Evolutionary conservation across 2,888 invertebrate species (phyloP), one percentile per base, ranked within the genome.

Genomic region (Pachliopta kotzebuea): DNA sequence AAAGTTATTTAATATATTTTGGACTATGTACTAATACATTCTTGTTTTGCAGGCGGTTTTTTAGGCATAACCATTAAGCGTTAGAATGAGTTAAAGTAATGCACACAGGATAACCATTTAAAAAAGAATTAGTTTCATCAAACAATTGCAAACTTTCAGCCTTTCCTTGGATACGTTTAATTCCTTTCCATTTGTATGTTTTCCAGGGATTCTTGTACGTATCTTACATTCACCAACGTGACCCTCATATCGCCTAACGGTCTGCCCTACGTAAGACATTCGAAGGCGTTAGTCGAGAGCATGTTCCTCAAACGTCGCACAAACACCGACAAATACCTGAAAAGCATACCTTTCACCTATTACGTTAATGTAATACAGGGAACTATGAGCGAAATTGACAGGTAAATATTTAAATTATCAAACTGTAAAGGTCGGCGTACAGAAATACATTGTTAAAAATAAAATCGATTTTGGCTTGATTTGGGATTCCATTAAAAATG

Each of bases 211-310:
- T 74, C 84, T 0, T 80, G 84, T 0, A 79, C 89, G 1, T 87
- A 94, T 73, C 75, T 94, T 21, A 91, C 90, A 2, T 96, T 95
- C 76, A 94, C 93, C 56, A 95, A 95, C 73, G 83, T 96, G n/a
- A 95, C 94, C 0, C 72, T 96, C 18, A 87, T 96, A 42, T 95
- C 95, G 0, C 92, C 93, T 0, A 86, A 93, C 70, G 95, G 95
- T 0, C 62, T 93, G 14, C 83, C 86, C 0, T 86, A 89, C 67
- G 70, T 76, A 2, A 81, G 85, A 26, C 77, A 79, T 37, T 72
- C 78, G 0, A 85, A 82, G 49, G 55, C 72, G 0, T 70, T 80
- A 0, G 79, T 86, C 0, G 87, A 92, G 21, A 76, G 81, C 45
- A 92, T 95, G 89, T 87, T 93, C 63, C 86, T 92, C 0, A 87